These are phyloP conservation scores for Oligia strigilis DNA, from an alignment of 2,888 invertebrate genomes.

Conservation along the genomic window DNA sequence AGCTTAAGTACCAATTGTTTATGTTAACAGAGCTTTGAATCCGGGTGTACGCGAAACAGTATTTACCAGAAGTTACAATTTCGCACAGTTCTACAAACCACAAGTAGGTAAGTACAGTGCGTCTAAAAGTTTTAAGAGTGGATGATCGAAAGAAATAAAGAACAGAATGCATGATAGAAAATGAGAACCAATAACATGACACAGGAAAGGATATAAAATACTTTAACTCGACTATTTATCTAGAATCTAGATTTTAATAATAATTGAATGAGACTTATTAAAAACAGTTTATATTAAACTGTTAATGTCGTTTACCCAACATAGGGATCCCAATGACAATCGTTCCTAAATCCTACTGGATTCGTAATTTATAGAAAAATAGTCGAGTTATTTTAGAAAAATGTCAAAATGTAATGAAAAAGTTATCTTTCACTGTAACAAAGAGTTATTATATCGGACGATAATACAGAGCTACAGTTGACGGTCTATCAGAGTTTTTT, in stretches of 20 bases:
- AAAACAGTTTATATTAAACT: too few relatives aligned
- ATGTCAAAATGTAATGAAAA: too few relatives aligned
- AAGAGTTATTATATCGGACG: too few relatives aligned
- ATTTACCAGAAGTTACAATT: conserved; percentile 19
- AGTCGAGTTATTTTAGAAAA: too few relatives aligned
- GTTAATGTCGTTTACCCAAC: too few relatives aligned
- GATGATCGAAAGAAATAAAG: neutral
- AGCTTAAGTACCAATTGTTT: conserved; percentile 57
- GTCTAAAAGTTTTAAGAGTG: conserved; percentile 10
- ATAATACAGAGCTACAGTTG: neutral
- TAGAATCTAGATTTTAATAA: neutral
- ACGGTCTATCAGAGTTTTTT: too few relatives aligned
- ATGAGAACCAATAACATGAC: neutral
- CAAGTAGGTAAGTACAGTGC: neutral
- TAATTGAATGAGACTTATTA: neutral
- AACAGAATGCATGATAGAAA: neutral
- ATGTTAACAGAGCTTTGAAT: conserved; percentile 44
- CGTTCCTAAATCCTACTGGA: too few relatives aligned
- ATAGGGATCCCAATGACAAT: too few relatives aligned
- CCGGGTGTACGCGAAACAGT: conserved; percentile 8
- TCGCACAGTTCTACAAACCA: conserved; percentile 12
- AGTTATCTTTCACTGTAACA: too few relatives aligned
- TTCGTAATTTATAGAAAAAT: too few relatives aligned
- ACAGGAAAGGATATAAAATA: neutral
- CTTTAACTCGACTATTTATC: neutral